Evolutionary conservation across 2,797 vertebrate genomes (phyloP), one percentile per base, ranked within the genome.

Genomic region (Sebastes ruberrimus): DNA sequence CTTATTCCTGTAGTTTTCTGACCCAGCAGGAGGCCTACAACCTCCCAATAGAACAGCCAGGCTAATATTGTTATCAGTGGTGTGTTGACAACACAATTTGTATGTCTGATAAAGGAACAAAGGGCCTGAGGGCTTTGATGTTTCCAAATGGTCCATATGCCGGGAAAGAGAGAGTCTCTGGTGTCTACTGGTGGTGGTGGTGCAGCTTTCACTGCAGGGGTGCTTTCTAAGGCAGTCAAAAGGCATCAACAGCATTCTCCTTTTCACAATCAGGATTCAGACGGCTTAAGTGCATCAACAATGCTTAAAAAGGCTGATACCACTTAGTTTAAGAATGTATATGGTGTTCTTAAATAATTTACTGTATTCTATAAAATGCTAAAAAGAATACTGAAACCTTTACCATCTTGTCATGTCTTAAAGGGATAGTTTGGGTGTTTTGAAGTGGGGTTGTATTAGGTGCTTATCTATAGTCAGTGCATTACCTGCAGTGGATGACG

Each of bases 91-190:
- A 81, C 75, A 88, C 89, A 92, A 87, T 92, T 91, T 93, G 93
- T 93, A 59, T 49, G 86, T 78, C 88, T 89, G 91, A 95, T 91
- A 93, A 93, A 91, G 87, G 83, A 90, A 95, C 92, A 94, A 92
- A 93, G 87, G 60, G 72, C 6, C 76, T 23, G 53, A 74, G 81
- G 76, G 72, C 93, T 94, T 94, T 95, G 93, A 95, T 90, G 90
- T 89, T 61, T 46, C 83, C 90, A 93, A 94, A 92, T 93, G 91
- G 88, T 73, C 84, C 84, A 83, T 62, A 80, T 88, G 88, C 74
- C 70, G 76, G 61, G 61, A 78, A 62, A 79, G 74, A 87, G 82
- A 81, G 49, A 68, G 73, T 87, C 23, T 89, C 46, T 42, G 38
- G 38, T 42, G 38, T 42, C 76, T 57, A 56, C 62, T 74, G 82